These are phyloP conservation scores for Synodontis membranacea DNA, from an alignment of 2,113 vertebrate species.

Conservation along the genomic window DNA sequence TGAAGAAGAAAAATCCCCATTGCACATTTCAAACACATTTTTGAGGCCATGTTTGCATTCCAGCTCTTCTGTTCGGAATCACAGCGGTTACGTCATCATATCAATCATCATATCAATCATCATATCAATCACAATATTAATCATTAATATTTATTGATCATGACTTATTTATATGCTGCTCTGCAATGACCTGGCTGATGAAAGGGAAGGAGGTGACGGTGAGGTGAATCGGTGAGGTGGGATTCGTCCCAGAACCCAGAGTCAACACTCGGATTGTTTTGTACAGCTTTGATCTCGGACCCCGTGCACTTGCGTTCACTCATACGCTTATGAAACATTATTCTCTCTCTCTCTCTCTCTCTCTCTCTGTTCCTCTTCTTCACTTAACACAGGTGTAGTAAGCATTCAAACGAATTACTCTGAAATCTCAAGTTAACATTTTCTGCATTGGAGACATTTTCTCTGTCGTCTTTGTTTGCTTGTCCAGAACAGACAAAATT, in stretches of 20 bases:
- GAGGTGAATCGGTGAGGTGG: neutral
- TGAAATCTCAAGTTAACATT: neutral
- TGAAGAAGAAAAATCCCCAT: neutral
- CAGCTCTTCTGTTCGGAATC: neutral
- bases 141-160: neutral
- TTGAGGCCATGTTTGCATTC: neutral
- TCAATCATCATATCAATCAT: too few species aligned
- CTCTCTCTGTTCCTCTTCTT: neutral
- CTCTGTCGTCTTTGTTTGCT: neutral
- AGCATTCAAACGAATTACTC: neutral
- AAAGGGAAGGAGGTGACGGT: neutral
- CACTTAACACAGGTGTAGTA: neutral
- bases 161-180: neutral
- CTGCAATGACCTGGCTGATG: neutral
- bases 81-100: neutral
- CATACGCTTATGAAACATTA: neutral
- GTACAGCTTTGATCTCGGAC: neutral
- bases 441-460: neutral
- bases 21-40: neutral
- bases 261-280: neutral
- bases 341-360: neutral
- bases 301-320: neutral
- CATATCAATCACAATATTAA: neutral
- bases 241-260: neutral
- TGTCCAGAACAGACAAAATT: neutral